Conservation (phyloP, 2,113 vertebrate species). For the Oryzias woworae region DNA sequence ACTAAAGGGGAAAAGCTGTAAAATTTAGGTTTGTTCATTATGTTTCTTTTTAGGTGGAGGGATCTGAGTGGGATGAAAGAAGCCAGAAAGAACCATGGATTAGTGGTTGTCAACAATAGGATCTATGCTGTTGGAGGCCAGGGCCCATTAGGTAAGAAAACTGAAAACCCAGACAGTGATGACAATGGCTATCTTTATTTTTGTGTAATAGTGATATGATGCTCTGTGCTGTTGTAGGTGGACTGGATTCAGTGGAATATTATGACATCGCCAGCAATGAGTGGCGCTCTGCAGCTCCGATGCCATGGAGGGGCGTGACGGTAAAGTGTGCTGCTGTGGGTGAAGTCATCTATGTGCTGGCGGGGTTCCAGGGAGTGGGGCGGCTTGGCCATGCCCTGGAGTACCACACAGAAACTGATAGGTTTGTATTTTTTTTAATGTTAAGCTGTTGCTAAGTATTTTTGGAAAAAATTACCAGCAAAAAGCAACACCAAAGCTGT, state of each 20-base stretch:
- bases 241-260: constrained; percentile 94
- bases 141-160: constrained; percentile 84
- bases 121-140: constrained; percentile 97
- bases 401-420: constrained; percentile 93
- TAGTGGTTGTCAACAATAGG: constrained; percentile 93
- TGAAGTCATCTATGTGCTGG: constrained; percentile 90
- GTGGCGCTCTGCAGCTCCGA: constrained; percentile 90
- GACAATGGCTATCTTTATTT: not conserved
- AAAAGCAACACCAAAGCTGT: no score
- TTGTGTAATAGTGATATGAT: not conserved
- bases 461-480: no score
- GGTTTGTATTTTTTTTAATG: constrained; percentile 60
- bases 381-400: constrained; percentile 92
- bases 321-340: constrained; percentile 95
- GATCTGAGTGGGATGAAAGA: constrained; percentile 95
- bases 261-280: constrained; percentile 93
- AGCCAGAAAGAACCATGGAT: constrained; percentile 93
- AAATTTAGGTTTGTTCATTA: not conserved
- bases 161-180: not conserved
- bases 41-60: constrained; percentile 83
- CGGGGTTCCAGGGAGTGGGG: constrained; percentile 96
- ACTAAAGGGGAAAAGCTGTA: no score
- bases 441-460: not conserved
- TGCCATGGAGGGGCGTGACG: constrained; percentile 96
- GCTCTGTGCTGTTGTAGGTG: constrained; percentile 73